Evolutionary conservation across 2,888 invertebrate species (phyloP), one percentile per base, ranked within the genome.

Genomic region (Agrochola circellaris): DNA sequence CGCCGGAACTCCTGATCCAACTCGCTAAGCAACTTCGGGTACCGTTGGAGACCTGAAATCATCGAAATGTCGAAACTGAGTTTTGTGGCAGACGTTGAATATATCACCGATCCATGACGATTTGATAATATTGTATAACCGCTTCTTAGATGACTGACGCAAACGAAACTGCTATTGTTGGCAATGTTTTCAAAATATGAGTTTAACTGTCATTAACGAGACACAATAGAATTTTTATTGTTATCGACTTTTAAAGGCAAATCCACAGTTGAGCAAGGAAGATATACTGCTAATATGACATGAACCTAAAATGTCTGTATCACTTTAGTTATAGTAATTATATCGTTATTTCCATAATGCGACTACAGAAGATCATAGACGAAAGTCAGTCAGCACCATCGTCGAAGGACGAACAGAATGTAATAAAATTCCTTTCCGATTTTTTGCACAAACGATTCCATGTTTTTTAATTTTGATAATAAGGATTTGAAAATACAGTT

Each of bases 1-100:
- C 97, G 96, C 0, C 92, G 92, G 91, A 97, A 97, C 90, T 97
- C 97, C 23, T 95, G 95, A 60, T 97, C 97, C 81, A 97, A 92
- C 84, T 97, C 97, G 61, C 91, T 92, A 65, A 97, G 90, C 48
- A 97, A 91, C 86, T 97, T 96, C 0, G 97, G 97, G 88, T 97
- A 97, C 58, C 97, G 96, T 76, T 97, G 97, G 1, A 97, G 93
- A 84, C 97, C 97, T 97, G 90, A 7, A 89, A 78, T 38, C 30
- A 69, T 54, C 26, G 4, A 79, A n/a, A 61, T 73, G 17, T 51
- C 23, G 23, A 38, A 69, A 60, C 34, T 48, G 30, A 60, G 6
- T 45, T 30, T 62, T 71, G 51, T 34, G n/a, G 17, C 30, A 51
- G 71, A 58, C n/a, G 34, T 30, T 45, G 17, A 38, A 23, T 65